These are phyloP conservation scores for Cyprinus carpio DNA, from an alignment of 2,113 vertebrate species.

Conservation along the genomic window DNA sequence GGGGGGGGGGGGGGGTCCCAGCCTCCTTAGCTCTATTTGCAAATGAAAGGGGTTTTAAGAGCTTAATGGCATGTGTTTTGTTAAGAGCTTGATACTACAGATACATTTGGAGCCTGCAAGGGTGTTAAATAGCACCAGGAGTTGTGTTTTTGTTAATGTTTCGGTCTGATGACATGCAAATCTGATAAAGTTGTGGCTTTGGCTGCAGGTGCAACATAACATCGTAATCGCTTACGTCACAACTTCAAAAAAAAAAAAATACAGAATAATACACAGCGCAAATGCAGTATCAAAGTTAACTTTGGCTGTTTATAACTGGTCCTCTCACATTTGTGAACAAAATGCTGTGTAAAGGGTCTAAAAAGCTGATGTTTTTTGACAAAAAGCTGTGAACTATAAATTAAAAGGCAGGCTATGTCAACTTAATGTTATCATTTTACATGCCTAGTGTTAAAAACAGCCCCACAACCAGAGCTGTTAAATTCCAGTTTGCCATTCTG, in stretches of 20 bases:
- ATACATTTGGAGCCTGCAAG: conserved; percentile 55
- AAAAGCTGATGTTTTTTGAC: no score
- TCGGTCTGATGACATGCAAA: conserved; percentile 35
- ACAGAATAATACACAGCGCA: not conserved
- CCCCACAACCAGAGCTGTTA: not conserved
- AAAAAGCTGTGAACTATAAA: no score
- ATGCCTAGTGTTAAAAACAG: not conserved
- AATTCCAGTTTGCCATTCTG: not conserved
- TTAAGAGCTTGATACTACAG: conserved; percentile 39
- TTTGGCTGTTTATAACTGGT: no score
- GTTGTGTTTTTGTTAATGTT: conserved; percentile 21
- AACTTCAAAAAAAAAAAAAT: not conserved
- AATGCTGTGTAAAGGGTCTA: no score
- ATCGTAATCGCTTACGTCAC: not conserved
- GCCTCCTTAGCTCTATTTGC: conserved; percentile 41
- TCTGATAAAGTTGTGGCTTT: conserved; percentile 5
- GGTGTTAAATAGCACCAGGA: not conserved
- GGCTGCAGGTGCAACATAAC: conserved; percentile 27
- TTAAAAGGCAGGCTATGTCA: no score
- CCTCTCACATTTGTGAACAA: no score
- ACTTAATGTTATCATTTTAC: no score
- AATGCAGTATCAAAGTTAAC: not conserved
- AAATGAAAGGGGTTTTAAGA: conserved; percentile 58
- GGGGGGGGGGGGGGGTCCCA: not conserved
- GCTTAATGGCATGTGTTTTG: conserved; percentile 48